phyloP scores from a whole-genome alignment of 2,888 invertebrate species.

The Athalia cordata region DNA sequence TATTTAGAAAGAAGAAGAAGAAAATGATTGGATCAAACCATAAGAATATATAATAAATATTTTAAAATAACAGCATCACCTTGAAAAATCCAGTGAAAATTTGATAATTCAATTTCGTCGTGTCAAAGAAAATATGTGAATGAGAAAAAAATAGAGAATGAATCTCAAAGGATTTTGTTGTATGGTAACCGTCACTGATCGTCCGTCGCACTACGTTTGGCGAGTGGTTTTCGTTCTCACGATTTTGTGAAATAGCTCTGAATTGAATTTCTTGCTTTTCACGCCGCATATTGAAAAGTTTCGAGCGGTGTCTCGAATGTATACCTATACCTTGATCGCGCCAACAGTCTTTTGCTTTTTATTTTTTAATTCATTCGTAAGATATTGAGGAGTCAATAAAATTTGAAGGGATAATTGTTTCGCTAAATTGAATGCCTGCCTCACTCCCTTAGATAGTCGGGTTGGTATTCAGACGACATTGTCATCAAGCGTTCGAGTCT shows the following conservation, averaged over 20 bases:
- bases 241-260: not conserved
- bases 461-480: not conserved
- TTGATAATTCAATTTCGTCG: slow-evolving; percentile 13
- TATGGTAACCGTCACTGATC: not conserved
- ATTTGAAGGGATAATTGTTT: slow-evolving; percentile 12
- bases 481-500: not conserved
- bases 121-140: not conserved
- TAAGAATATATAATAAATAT: too few relatives aligned
- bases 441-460: not conserved
- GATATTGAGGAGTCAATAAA: slow-evolving; percentile 10
- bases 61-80: too few relatives aligned
- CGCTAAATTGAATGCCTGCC: slow-evolving; percentile 1
- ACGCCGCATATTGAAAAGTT: not conserved
- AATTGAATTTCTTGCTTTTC: slow-evolving; percentile 33
- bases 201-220: not conserved
- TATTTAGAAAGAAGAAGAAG: not conserved
- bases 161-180: not conserved
- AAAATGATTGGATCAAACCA: too few relatives aligned
- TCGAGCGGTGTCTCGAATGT: not conserved
- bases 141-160: not conserved
- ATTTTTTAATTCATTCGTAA: slow-evolving; percentile 9
- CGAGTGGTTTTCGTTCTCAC: slow-evolving; percentile 4
- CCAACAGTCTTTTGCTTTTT: not conserved
- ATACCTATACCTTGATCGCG: not conserved
- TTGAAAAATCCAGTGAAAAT: too few relatives aligned